Evolutionary conservation across 2,113 vertebrate species (phyloP), one percentile per base, ranked within the genome.

Genomic region (Ornithorhynchus anatinus): DNA sequence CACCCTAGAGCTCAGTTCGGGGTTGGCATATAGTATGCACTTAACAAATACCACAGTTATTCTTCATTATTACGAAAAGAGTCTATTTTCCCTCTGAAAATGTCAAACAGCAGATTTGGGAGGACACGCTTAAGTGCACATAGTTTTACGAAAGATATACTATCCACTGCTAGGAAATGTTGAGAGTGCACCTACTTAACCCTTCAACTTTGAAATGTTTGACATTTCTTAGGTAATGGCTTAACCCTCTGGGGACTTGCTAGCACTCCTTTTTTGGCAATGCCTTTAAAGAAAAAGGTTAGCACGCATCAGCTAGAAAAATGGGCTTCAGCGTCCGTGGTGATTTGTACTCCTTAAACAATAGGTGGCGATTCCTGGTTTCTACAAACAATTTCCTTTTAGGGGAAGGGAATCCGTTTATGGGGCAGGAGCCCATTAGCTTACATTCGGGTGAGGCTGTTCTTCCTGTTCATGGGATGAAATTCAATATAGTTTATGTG

Each of bases 341-440:
- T 84, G 59, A 80, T 83, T 76, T 65, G 69, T 71, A 73, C 50
- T 13, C 42, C 40, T 84, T 77, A 74, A 3, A 60, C 10, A 62
- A 67, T 22, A 3, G 29, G 3, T 71, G 71, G 67, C 75, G 82
- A 50, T 78, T 88, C 86, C 75, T 83, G 14, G 53, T 62, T 67
- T 78, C 77, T 74, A 33, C 81, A 85, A 87, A 89, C 58, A 81
- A 45, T 80, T 86, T 84, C 81, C 82, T 89, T 89, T 87, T 88
- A 89, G 52, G 79, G 84, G 5, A 85, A 81, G 58, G 36, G 15
- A 75, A 31, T 82, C 42, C 45, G 40, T 53, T 86, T 72, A 72
- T 47, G 71, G 7, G 17, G 9, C 17, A 83, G 60, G 80, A 45
- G 85, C 67, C 27, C n/a, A 75, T 54, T 81, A 31, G 59, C 51